Evolutionary conservation across 2,888 invertebrate species (phyloP).

Genomic region (Mamestra brassicae): DNA sequence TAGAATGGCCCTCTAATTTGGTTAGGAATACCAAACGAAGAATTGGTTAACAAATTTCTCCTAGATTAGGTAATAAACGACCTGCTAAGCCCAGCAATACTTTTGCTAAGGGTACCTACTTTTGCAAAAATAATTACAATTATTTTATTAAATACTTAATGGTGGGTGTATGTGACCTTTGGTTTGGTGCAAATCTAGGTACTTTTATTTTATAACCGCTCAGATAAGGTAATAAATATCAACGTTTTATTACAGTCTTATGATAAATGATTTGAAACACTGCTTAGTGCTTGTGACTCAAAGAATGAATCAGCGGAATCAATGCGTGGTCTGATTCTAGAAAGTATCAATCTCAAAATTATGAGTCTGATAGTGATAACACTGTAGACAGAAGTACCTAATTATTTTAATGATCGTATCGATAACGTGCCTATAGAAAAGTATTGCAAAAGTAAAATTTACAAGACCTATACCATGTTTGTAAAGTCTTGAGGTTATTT

Average conservation of each 20-base stretch:
- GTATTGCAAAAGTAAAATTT: background rate
- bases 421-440: background rate
- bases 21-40: too few relatives aligned
- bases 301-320: conserved; percentile 20
- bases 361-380: conserved; percentile 26
- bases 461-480: background rate
- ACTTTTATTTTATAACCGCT: background rate
- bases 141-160: too few relatives aligned
- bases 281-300: conserved; percentile 22
- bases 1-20: too few relatives aligned
- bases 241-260: background rate
- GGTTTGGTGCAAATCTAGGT: background rate
- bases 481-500: background rate
- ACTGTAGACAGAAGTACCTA: conserved; percentile 8
- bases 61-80: background rate
- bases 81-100: background rate
- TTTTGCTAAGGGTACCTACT: background rate
- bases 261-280: conserved; percentile 28
- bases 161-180: background rate
- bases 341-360: conserved; percentile 22
- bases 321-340: conserved; percentile 38
- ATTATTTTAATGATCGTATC: conserved; percentile 17
- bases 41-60: background rate
- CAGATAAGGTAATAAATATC: conserved; percentile 3
- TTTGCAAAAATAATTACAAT: too few relatives aligned